Base-by-base conservation (phyloP, 2,888 invertebrate species). In the Stenodema calcarata region DNA sequence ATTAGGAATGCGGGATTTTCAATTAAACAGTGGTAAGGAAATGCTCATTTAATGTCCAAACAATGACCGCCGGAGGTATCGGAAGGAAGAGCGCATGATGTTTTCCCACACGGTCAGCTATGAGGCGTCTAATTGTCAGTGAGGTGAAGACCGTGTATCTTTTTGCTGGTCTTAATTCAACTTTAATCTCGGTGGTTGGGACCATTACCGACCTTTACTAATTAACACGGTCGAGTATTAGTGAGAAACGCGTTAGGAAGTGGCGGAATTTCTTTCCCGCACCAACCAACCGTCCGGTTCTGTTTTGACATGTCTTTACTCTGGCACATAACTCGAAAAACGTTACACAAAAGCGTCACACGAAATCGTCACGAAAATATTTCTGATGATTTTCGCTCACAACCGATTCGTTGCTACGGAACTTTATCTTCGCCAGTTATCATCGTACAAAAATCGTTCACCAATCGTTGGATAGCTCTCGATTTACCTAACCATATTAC, bases 31-130 rank as follows among this genome's bases (percentile, higher is more conserved):
- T 11, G 27, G 11, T n/a, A 27, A 76, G 75, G 62, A 81, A 50
- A 62, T 62, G 81, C 62, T 81, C 62, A 62, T 62, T 81, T 62
- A 81, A 81, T 62, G 50, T 50, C 30, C 81, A 50, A 81, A 81
- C 81, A 81, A 81, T 81, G 81, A 81, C 54, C 81, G 30, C 30
- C n/a, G n/a, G 50, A 50, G 14, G 50, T 18, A 76, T 41, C 70
- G 27, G 70, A 70, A n/a, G 70, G 16, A 70, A 16, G 14, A 70
- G 30, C 27, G 7, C 16, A 54, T 54, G 70, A 30, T 70, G 70
- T 70, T 27, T 70, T 70, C 70, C 30, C 70, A 70, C 70, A 70
- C 70, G 50, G 50, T 50, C 50, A 50, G n/a, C 50, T 50, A 12
- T 27, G 18, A 70, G 18, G 28, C 12, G 27, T 35, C n/a, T 70